Evolutionary conservation across 2,888 invertebrate genomes (phyloP).

Genomic region (Phengaris arion): DNA sequence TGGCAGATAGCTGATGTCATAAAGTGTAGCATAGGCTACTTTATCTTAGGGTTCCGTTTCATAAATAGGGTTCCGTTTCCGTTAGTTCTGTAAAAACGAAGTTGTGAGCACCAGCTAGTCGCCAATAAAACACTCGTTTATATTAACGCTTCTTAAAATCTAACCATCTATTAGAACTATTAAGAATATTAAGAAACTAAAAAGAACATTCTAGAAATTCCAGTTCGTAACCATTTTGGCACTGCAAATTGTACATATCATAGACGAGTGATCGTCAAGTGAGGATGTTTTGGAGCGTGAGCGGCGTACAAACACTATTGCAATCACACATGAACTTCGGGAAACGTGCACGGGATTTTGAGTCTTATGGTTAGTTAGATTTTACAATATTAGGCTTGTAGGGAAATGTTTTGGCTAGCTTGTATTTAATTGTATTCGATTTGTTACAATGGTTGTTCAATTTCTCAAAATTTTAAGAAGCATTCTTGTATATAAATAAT

Average conservation of each 20-base stretch:
- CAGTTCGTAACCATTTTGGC: not conserved
- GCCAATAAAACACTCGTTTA: too few species aligned
- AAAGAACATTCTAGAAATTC: not conserved
- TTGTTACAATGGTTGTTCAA: not conserved
- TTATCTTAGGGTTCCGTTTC: too few species aligned
- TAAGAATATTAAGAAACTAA: conserved; percentile 2
- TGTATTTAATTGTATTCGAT: conserved; percentile 8
- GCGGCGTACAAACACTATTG: conserved; percentile 19
- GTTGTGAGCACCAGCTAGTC: too few species aligned
- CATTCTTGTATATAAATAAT: not conserved
- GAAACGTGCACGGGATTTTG: conserved; percentile 6
- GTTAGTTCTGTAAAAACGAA: too few species aligned
- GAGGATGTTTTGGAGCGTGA: conserved; percentile 22
- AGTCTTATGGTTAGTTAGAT: conserved; percentile 13
- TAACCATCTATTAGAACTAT: not conserved
- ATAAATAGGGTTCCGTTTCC: too few species aligned
- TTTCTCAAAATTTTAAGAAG: not conserved
- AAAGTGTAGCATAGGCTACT: too few species aligned
- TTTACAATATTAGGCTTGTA: not conserved
- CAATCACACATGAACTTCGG: conserved; percentile 16
- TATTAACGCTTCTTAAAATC: not conserved
- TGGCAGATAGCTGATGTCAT: too few species aligned
- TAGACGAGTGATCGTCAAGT: conserved; percentile 26
- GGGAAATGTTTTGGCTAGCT: not conserved
- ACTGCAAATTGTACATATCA: conserved; percentile 7